Evolutionary conservation across 2,888 invertebrate species (phyloP), one percentile per base, ranked within the genome.

Genomic region (Drosophila prostipennis): DNA sequence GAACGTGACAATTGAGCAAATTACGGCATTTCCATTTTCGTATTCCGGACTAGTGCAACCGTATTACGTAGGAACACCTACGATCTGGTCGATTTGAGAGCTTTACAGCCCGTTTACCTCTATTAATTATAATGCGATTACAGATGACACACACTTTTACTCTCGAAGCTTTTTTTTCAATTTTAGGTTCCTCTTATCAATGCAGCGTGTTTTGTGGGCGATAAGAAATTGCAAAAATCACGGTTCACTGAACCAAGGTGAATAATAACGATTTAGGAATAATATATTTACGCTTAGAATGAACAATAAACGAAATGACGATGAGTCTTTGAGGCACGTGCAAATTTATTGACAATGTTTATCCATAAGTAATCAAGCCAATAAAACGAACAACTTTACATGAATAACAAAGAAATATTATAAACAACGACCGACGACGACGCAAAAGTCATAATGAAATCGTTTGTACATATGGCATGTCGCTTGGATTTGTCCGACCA

Each of bases 391-490:
- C 48, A 60, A 29, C 19, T 46, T 60, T 32, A 60, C 54, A 60
- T 40, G 60, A 71, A 75, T 61, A 72, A 69, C 63, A 29, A 48
- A 54, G 26, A 26, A 23, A 43, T 40, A 16, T 26, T 49, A 48
- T n/a, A 36, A 23, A 8, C 6, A 37, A 23, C 45, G 32, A 34
- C 34, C n/a, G 37, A 23, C 45, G 32, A 34, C 34, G 59, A 55
- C 59, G 64, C 55, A 39, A 45, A 63, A 46, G 56, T 49, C 40
- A 71, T 79, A 79, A 81, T 79, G 53, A 67, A 77, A 54, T 45
- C 72, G 77, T 80, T 81, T 72, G 72, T 81, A 42, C 42, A 42
- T 42, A 81, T 79, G 45, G 61, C 39, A 70, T 61, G 53, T 61
- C 64, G 65, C 61, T 57, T 58, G 49, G 49, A 70, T 45, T 16